Percentiles rank a stretch among this genome's conserved stretches.
These are phyloP conservation scores for Ecliptopera silaceata DNA, from an alignment of 2,888 invertebrate genomes.

Conservation along the genomic window DNA sequence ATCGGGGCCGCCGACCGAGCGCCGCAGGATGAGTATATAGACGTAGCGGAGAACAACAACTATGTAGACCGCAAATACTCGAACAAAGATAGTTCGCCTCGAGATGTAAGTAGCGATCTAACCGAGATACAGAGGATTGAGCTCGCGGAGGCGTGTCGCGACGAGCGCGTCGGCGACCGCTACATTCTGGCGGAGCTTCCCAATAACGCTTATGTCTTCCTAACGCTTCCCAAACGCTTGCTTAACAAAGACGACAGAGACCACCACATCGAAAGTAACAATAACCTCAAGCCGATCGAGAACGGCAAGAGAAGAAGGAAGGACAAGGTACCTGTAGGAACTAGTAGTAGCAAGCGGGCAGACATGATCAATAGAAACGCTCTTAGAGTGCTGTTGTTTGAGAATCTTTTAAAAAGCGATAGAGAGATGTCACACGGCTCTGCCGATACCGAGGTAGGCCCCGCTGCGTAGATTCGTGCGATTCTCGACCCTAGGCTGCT, in stretches of 20 bases:
- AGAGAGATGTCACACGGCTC: slow-evolving; percentile 44
- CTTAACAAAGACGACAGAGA: slow-evolving; percentile 32
- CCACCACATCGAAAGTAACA: slow-evolving; percentile 43
- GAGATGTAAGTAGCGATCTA: slow-evolving; percentile 35
- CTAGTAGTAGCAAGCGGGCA: slow-evolving; percentile 47
- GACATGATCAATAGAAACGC: slow-evolving; percentile 55
- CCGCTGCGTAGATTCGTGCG: slow-evolving; percentile 25
- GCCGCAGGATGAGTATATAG: slow-evolving; percentile 22
- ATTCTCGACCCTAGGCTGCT: slow-evolving; percentile 19
- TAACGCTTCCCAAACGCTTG: slow-evolving; percentile 64
- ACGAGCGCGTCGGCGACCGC: slow-evolving; percentile 33
- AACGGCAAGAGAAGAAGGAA: slow-evolving; percentile 45
- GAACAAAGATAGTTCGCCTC: slow-evolving; percentile 16
- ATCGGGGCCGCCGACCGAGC: slow-evolving; percentile 40
- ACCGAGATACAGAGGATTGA: slow-evolving; percentile 20
- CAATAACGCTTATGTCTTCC: slow-evolving; percentile 64
- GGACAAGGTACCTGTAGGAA: slow-evolving; percentile 42
- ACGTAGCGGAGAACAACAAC: slow-evolving; percentile 27
- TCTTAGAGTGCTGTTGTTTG: slow-evolving; percentile 63
- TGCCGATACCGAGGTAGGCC: slow-evolving; percentile 62
- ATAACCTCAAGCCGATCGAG: slow-evolving; percentile 36
- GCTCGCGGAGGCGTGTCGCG: slow-evolving; percentile 10
- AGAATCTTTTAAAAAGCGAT: slow-evolving; percentile 58
- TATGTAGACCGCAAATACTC: slow-evolving; percentile 23
- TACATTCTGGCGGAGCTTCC: slow-evolving; percentile 53